A percentile compares a stretch with the other conserved stretches of the same genome.
Evolutionary conservation across 2,113 vertebrate species (phyloP).

Genomic region (Saguinus imperator): DNA sequence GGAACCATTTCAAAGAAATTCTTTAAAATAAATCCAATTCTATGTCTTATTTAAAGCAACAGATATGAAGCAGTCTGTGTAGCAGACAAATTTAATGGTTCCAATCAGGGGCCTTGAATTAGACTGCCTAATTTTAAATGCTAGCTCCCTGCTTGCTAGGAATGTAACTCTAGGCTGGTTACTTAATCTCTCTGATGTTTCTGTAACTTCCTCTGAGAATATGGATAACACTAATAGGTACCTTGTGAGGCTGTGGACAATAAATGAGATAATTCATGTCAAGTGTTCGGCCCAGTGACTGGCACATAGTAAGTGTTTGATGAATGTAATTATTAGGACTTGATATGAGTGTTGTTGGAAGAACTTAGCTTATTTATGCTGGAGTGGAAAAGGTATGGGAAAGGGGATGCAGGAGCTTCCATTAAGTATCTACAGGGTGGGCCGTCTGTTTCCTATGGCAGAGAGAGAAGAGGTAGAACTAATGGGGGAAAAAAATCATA

Average conservation of each 20-base stretch:
- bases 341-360: accelerated
- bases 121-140: not conserved
- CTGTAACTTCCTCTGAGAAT: not conserved
- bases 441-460: not conserved
- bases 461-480: not conserved
- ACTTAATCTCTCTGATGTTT: not conserved
- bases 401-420: not conserved
- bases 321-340: not conserved
- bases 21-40: not conserved
- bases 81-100: not conserved
- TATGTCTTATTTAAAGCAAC: not conserved
- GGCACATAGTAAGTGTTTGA: not conserved
- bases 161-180: too few relatives aligned
- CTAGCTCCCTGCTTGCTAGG: not conserved
- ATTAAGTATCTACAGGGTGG: not conserved
- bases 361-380: not conserved
- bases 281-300: not conserved
- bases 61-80: not conserved
- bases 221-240: not conserved
- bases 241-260: not conserved
- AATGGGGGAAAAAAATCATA: not conserved
- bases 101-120: not conserved
- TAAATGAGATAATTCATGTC: too few relatives aligned
- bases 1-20: not conserved
- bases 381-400: too few relatives aligned